Base-by-base conservation (phyloP, 92 coral and sea anemone genomes). In the Actinostola sp. region DNA sequence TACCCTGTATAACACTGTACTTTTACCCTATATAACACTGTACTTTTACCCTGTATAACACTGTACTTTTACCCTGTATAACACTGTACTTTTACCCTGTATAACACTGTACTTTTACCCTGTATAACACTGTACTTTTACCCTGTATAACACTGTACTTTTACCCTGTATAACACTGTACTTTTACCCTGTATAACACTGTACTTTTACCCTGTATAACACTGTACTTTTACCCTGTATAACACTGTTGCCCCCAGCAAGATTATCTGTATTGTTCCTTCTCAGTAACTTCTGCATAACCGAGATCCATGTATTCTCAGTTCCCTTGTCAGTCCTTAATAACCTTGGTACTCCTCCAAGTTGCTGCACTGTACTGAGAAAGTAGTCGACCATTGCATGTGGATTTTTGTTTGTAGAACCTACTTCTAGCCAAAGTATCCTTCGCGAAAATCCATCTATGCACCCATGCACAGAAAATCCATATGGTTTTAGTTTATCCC, bases 391-490 rank as follows among this genome's bases (percentile, higher is more conserved):
- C 44, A 82, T 15, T 36, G 77, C 80, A 25, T 62, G 49, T 52
- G 88, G 84, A 66, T 87, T 82, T 66, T 82, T 77, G 72, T 72
- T 81, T 10, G 81, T 81, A 13, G 87, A 61, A 34, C 58, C 65
- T 24, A 61, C 88, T 59, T 87, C 92, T 66, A 87, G 58, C 88
- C 92, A 87, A 62, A 87, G 52, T 63, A 86, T 82, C 17, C 85
- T 71, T 68, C 92, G 65, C 27, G 82, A 82, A 61, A 59, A 86
- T 41, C 84, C 87, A 44, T 82, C 81, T 55, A 86, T 61, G 21
- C 63, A 76, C n/a, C 87, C 88, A 54, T 86, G 84, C 46, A 82
- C 57, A 46, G 20, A 81, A 24, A 86, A 71, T 25, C 92, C 92
- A 82, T 70, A 86, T 21, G 87, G 91, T 1, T 53, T 58, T 0